Percentiles rank a stretch among this genome's conserved stretches.
These are phyloP conservation scores for Caranx ignobilis DNA, from an alignment of 2,113 vertebrate species.

Conservation along the genomic window DNA sequence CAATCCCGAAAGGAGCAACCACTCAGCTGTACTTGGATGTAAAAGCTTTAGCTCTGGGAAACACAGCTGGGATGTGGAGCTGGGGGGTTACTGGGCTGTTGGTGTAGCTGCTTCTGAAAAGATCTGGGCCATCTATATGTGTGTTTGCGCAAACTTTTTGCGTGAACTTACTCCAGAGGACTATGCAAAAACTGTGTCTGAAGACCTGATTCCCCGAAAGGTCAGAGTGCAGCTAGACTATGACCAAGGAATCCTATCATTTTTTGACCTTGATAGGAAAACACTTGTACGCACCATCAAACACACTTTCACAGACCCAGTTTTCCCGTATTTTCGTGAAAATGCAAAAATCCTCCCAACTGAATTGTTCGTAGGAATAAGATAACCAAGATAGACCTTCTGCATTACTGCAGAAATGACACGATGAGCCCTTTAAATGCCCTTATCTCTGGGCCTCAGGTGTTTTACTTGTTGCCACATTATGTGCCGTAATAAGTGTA, in stretches of 20 bases:
- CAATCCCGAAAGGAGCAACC: rapidly evolving
- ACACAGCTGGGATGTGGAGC: conserved; percentile 52
- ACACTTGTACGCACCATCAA: rapidly evolving
- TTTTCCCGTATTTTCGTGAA: background rate
- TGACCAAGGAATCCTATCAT: conserved; percentile 37
- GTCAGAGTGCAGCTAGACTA: conserved; percentile 54
- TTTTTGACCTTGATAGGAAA: conserved; percentile 41
- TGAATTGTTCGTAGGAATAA: conserved; percentile 5
- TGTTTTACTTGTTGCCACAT: too few relatives aligned
- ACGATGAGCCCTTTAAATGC: too few relatives aligned
- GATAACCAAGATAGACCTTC: rapidly evolving
- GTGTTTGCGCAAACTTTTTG: rapidly evolving
- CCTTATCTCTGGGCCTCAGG: background rate
- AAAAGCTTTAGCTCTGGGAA: conserved; percentile 45
- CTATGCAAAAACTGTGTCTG: too few relatives aligned
- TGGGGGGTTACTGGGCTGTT: rapidly evolving
- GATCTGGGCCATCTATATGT: conserved; percentile 14
- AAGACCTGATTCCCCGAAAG: background rate
- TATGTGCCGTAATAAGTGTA: too few relatives aligned
- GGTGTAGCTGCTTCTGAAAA: rapidly evolving
- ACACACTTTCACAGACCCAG: background rate
- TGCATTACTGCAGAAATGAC: background rate
- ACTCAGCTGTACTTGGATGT: rapidly evolving
- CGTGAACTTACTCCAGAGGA: rapidly evolving
- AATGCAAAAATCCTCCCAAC: conserved; percentile 32